A percentile compares a stretch with the other conserved stretches of the same genome.
phyloP scores from a whole-genome alignment of 2,888 invertebrate species.

The Drosophila paramelanica region DNA sequence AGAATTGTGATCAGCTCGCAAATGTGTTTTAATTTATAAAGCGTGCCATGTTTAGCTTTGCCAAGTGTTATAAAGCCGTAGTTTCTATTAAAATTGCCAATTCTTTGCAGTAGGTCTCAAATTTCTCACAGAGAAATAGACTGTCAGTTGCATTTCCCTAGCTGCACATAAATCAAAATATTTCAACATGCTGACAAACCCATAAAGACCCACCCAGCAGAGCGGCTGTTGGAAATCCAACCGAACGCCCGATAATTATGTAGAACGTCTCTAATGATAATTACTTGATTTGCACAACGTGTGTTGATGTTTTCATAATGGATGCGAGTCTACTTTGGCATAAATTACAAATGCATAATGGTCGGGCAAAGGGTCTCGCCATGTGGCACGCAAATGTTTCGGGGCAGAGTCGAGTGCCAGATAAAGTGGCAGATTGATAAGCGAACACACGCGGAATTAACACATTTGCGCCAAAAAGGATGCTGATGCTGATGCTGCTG shows the following conservation, averaged over 20 bases:
- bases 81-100: not conserved
- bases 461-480: constrained; percentile 66
- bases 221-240: constrained; percentile 26
- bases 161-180: constrained; percentile 53
- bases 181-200: constrained; percentile 46
- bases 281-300: constrained; percentile 79
- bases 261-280: constrained; percentile 68
- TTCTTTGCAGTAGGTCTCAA: constrained; percentile 17
- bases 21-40: not conserved
- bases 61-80: not conserved
- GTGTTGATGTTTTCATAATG: constrained; percentile 77
- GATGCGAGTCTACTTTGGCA: constrained; percentile 50
- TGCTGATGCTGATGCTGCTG: constrained; percentile 61
- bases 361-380: constrained; percentile 44
- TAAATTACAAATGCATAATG: constrained; percentile 69
- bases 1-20: no score
- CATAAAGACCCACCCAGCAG: constrained; percentile 32
- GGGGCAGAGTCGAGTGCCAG: constrained; percentile 62
- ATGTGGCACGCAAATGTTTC: constrained; percentile 62
- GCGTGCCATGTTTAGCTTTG: not conserved
- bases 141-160: constrained; percentile 32
- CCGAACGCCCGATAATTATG: constrained; percentile 68
- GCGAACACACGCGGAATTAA: constrained; percentile 55
- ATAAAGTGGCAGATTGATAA: constrained; percentile 62
- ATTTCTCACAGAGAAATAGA: constrained; percentile 42